Conservation (phyloP, 2,888 invertebrate species). For the Antheraea assamensis region DNA sequence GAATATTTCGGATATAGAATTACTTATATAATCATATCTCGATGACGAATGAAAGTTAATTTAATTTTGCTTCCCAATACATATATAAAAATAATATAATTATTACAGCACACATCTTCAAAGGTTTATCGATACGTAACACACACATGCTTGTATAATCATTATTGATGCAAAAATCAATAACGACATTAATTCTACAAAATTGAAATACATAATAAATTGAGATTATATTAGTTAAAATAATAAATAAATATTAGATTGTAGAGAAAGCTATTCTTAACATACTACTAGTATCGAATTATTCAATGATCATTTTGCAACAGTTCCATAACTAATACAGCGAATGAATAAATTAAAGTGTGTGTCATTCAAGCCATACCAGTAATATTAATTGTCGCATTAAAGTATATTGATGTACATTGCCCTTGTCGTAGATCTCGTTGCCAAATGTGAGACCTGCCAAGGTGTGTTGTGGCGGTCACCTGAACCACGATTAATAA, state of each 20-base stretch:
- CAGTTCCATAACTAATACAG: background rate
- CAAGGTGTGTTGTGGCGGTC: constrained; percentile 54
- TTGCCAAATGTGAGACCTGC: constrained; percentile 57
- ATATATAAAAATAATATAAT: background rate
- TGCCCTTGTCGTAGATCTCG: constrained; percentile 28
- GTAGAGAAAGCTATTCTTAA: constrained; percentile 1
- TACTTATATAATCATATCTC: background rate
- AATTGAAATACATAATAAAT: background rate
- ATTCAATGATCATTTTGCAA: background rate
- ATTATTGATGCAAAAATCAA: background rate
- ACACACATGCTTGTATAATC: background rate
- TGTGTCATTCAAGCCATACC: constrained; percentile 1
- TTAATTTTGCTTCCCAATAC: background rate
- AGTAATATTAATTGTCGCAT: constrained; percentile 8
- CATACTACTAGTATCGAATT: background rate
- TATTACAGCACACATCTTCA: background rate
- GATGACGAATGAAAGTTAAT: background rate
- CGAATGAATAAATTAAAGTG: background rate
- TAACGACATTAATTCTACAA: background rate
- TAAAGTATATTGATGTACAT: constrained; percentile 10
- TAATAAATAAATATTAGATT: background rate
- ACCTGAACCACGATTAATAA: constrained; percentile 44
- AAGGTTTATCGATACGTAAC: background rate
- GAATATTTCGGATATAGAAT: background rate
- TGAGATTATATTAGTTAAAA: no score